These are phyloP conservation scores for Drosophila histrio DNA, from an alignment of 2,888 invertebrate species.

Conservation along the genomic window DNA sequence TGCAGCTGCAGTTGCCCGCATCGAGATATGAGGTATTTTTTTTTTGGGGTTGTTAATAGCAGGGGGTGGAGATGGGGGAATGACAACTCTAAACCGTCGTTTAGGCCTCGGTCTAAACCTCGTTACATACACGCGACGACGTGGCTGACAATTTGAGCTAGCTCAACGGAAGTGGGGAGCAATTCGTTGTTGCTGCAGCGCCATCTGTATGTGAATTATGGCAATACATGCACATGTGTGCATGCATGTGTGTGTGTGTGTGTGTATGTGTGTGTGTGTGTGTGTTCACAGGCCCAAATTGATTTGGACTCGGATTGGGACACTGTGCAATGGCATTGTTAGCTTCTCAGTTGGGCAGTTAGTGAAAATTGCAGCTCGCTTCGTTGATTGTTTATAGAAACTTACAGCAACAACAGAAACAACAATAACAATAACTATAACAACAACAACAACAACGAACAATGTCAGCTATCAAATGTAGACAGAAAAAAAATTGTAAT, in stretches of 20 bases:
- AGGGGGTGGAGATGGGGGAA: background rate
- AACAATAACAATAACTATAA: slow-evolving; percentile 25
- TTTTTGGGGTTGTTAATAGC: background rate
- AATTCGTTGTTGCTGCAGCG: slow-evolving; percentile 37
- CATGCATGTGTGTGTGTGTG: background rate
- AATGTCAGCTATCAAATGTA: slow-evolving; percentile 64
- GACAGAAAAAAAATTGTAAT: slow-evolving; percentile 47
- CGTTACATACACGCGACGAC: slow-evolving; percentile 65
- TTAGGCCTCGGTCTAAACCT: slow-evolving; percentile 58
- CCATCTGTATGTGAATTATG: slow-evolving; percentile 55
- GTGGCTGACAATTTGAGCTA: slow-evolving; percentile 39
- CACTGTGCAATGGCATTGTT: slow-evolving; percentile 66
- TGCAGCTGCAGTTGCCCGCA: slow-evolving; percentile 45
- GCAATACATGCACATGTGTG: slow-evolving; percentile 26
- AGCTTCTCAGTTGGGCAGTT: slow-evolving; percentile 69
- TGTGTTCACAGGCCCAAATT: slow-evolving; percentile 69
- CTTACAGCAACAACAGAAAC: slow-evolving; percentile 41
- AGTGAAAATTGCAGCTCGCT: slow-evolving; percentile 74
- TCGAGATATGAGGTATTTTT: slow-evolving; percentile 5
- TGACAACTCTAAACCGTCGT: slow-evolving; percentile 40
- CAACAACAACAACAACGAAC: slow-evolving; percentile 46
- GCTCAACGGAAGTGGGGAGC: slow-evolving; percentile 59
- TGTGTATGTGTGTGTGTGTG: slow-evolving; percentile 23
- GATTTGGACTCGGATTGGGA: slow-evolving; percentile 69
- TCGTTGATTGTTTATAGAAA: slow-evolving; percentile 77